phyloP scores from a whole-genome alignment of 2,888 invertebrate genomes.

The Oscheius sp. region DNA sequence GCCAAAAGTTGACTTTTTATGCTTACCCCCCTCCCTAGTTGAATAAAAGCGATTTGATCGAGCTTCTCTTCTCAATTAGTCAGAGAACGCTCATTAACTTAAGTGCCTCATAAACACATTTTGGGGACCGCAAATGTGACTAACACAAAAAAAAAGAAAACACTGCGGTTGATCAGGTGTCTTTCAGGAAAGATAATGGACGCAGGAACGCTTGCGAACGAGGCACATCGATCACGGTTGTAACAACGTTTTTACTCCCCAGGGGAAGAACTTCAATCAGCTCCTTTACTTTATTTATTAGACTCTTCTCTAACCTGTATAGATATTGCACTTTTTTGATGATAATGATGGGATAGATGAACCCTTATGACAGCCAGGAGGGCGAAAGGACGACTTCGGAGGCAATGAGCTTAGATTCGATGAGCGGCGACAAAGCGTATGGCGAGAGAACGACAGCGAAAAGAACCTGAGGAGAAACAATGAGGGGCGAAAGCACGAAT shows the following conservation, averaged over 20 bases:
- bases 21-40: too few species aligned
- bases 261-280: background rate
- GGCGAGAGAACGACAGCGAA: conserved; percentile 67
- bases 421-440: conserved; percentile 65
- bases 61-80: too few species aligned
- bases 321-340: background rate
- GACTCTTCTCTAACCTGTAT: background rate
- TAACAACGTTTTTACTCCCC: conserved; percentile 25
- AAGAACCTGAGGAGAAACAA: conserved; percentile 65
- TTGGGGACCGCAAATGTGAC: background rate
- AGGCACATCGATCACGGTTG: conserved; percentile 23
- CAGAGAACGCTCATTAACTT: background rate
- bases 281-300: background rate
- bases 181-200: background rate
- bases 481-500: conserved; percentile 66
- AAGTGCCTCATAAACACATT: background rate
- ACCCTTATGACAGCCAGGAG: conserved; percentile 61
- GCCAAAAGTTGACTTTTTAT: too few species aligned
- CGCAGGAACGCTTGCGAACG: conserved; percentile 19
- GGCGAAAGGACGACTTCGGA: conserved; percentile 67
- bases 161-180: conserved; percentile 8
- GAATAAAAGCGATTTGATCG: too few species aligned
- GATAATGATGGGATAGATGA: background rate
- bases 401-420: conserved; percentile 64
- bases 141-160: background rate